Evolutionary conservation across 2,888 invertebrate genomes (phyloP), one percentile per base, ranked within the genome.

Genomic region (Spodoptera exigua): DNA sequence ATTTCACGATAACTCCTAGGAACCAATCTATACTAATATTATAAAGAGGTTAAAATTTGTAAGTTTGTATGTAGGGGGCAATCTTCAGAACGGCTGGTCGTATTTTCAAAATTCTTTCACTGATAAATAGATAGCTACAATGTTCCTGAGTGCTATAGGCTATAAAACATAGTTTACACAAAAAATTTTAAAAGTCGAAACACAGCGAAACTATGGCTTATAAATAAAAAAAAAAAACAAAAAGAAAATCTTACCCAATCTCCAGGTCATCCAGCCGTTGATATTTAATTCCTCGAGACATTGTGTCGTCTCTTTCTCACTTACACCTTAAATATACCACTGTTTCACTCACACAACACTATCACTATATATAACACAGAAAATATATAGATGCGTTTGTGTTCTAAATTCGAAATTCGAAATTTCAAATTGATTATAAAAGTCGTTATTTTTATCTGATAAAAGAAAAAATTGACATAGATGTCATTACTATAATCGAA

Each of bases 201-300:
- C n/a, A n/a, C n/a, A n/a, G n/a, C n/a, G n/a, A n/a, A n/a, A n/a
- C n/a, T n/a, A n/a, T n/a, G 18, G 18, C 18, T 3, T 2, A 18
- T 3, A 2, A 32, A 3, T 13, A 13, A 27, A 5, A 2, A 12
- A 5, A 16, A 16, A 40, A 27, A 7, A 17, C 1, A 40, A 39
- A 46, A 43, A 16, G 35, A 56, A 55, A 27, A 44, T 47, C 91
- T 90, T 81, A 91, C 91, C 90, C 89, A 45, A 81, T 76, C 61
- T 92, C 91, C 63, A 80, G 81, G 61, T 90, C 82, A 46, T 90
- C 90, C 81, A 92, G 61, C 49, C 85, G 83, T 70, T 88, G 85
- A 59, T 92, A 91, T 67, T 91, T 92, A 21, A 91, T 72, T 1
- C 87, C 84, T 48, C 89, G 79, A 3, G 90, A 89, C 80, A 87